Evolutionary conservation across 2,888 invertebrate genomes (phyloP).

Genomic region (Leptothorax acervorum): DNA sequence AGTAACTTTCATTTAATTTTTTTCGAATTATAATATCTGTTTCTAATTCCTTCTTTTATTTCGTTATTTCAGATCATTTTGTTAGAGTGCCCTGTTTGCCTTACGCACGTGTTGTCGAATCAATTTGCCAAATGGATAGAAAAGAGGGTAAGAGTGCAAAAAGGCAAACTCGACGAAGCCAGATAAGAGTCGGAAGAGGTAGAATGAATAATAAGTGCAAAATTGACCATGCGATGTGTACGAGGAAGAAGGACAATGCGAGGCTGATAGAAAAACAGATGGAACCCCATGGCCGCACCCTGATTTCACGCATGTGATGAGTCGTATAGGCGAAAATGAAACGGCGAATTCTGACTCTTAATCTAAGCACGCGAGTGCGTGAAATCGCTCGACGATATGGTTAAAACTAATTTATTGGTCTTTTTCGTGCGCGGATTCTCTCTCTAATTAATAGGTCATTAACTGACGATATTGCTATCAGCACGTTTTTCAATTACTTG

Average conservation of each 20-base stretch:
- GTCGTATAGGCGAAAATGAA: slow-evolving; percentile 68
- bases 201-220: slow-evolving; percentile 52
- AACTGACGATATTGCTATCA: background rate
- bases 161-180: slow-evolving; percentile 40
- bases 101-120: slow-evolving; percentile 70
- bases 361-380: slow-evolving; percentile 62
- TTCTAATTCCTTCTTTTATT: background rate
- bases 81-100: background rate
- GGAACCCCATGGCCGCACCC: slow-evolving; percentile 73
- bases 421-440: slow-evolving; percentile 35
- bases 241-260: slow-evolving; percentile 58
- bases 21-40: background rate
- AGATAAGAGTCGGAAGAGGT: slow-evolving; percentile 54
- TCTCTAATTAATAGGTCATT: background rate
- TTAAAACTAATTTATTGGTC: slow-evolving; percentile 71
- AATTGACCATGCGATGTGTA: slow-evolving; percentile 21
- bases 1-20: background rate
- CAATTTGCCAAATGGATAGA: slow-evolving; percentile 79
- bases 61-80: slow-evolving; percentile 20
- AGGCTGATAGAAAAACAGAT: slow-evolving; percentile 47
- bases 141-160: slow-evolving; percentile 17
- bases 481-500: background rate
- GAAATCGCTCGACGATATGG: slow-evolving; percentile 57
- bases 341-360: slow-evolving; percentile 48
- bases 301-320: slow-evolving; percentile 77